phyloP scores from a whole-genome alignment of 2,797 vertebrate genomes.

The Phalloptychus januarius region DNA sequence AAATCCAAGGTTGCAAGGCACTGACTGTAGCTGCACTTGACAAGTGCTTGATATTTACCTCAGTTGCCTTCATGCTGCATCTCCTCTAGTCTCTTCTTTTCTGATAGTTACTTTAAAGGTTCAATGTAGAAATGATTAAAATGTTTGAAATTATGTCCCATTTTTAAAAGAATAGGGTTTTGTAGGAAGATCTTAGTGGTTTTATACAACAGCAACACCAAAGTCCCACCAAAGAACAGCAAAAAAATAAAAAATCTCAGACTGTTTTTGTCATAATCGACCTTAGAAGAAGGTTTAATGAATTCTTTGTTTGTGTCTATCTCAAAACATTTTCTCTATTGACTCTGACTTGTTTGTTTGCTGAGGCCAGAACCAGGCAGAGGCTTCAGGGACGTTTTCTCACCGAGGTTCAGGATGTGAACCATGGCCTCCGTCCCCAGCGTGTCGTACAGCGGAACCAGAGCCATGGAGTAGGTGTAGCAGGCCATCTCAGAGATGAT shows the following conservation, averaged over 20 bases:
- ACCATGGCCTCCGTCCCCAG: constrained; percentile 83
- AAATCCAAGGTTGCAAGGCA: neutral
- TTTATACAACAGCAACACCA: neutral
- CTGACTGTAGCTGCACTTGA: neutral
- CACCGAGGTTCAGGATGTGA: constrained; percentile 83
- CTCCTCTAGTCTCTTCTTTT: neutral
- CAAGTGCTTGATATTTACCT: neutral
- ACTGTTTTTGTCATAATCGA: too few relatives aligned
- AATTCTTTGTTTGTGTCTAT: neutral
- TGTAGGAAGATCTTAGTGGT: neutral
- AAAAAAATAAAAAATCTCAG: too few relatives aligned
- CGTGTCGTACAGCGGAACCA: constrained; percentile 84
- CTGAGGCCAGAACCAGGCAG: neutral
- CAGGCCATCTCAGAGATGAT: constrained; percentile 83
- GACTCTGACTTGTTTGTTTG: neutral
- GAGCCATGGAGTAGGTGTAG: constrained; percentile 83
- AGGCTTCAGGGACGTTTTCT: constrained; percentile 39
- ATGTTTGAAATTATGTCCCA: neutral
- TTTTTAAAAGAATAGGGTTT: neutral
- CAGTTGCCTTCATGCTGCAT: neutral
- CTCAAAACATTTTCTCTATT: neutral
- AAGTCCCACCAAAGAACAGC: neutral
- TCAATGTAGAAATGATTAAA: neutral
- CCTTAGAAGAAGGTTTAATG: neutral
- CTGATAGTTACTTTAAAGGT: neutral